Evolutionary conservation across 2,888 invertebrate genomes (phyloP).

Genomic region (Nasonia oneida): DNA sequence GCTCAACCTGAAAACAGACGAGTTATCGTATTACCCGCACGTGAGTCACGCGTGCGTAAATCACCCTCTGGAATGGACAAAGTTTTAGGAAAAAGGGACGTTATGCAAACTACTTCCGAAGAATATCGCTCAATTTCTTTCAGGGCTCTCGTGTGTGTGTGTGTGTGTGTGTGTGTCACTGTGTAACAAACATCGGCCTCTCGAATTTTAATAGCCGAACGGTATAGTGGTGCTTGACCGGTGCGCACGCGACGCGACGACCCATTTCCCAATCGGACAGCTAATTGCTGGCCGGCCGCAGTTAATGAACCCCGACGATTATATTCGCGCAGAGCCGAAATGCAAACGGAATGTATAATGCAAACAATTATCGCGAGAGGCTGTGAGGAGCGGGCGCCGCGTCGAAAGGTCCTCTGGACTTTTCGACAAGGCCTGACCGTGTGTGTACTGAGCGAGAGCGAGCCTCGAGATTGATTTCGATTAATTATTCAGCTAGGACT

Average conservation of each 20-base stretch:
- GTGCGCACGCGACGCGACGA: neutral
- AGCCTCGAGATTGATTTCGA: slow-evolving; percentile 11
- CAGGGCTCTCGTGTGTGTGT: neutral
- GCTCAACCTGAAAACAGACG: slow-evolving; percentile 82
- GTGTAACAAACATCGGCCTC: neutral
- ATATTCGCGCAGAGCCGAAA: slow-evolving; percentile 24
- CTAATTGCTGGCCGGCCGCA: slow-evolving; percentile 46
- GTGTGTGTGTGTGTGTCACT: too few relatives aligned
- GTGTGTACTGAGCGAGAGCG: neutral
- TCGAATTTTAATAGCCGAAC: neutral
- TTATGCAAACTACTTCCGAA: too few relatives aligned
- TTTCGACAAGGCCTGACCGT: neutral
- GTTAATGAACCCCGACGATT: slow-evolving; percentile 47
- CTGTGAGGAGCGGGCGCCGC: neutral
- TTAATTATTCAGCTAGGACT: slow-evolving; percentile 37
- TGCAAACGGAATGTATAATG: slow-evolving; percentile 38
- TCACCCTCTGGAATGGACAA: neutral
- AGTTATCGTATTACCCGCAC: neutral
- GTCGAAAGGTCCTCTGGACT: neutral
- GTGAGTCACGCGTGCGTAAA: neutral
- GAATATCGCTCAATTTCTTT: neutral
- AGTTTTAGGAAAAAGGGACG: neutral
- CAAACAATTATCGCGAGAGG: slow-evolving; percentile 41
- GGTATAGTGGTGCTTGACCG: neutral
- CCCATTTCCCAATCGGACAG: slow-evolving; percentile 19